Base-by-base conservation (phyloP, 2,888 invertebrate genomes). In the Hanleya hanleyi region DNA sequence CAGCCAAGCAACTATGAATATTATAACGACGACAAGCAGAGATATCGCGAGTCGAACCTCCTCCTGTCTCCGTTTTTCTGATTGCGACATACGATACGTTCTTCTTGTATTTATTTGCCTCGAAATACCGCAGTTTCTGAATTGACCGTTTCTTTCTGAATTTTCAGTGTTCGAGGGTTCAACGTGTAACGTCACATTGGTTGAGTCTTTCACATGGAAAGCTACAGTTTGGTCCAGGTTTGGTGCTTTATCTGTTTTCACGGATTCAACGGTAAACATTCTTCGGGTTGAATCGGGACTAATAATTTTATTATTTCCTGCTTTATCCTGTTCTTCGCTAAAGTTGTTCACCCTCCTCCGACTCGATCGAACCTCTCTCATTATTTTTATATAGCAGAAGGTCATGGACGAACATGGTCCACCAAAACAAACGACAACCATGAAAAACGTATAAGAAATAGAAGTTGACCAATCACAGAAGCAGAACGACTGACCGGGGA, bases 1-100 rank as follows among this genome's bases (percentile, higher is more conserved):
- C 7, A 87, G 66, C 88, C 88, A 88, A 65, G 85, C 85, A n/a
- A 87, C 64, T 6, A 87, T 81, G 74, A 88, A 88, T 18, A 82
- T 67, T 1, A 83, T 50, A 32, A 88, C 83, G 18, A 87, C 83
- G 7, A 87, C 78, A 22, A 86, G 76, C 3, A 88, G 68, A 0
- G 85, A 78, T 22, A 75, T 57, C 0, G 87, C 79, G 12, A 88
- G 75, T 37, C 80, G 77, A 33, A 84, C 72, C 62, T 88, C 87
- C 41, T 86, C 84, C 1, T 70, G 73, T 26, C 74, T 49, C 47
- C 73, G 64, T 64, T 74, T 73, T n/a, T 47, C 35, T 50, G 18
- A 5, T n/a, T n/a, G 18, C 18, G 36, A 29, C 32, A 36, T 9
- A 32, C 62, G 36, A 9, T 35, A 36, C 4, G 12, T 73, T 7